Base-by-base conservation (phyloP, 2,113 vertebrate species). In the Myotis yumanensis region DNA sequence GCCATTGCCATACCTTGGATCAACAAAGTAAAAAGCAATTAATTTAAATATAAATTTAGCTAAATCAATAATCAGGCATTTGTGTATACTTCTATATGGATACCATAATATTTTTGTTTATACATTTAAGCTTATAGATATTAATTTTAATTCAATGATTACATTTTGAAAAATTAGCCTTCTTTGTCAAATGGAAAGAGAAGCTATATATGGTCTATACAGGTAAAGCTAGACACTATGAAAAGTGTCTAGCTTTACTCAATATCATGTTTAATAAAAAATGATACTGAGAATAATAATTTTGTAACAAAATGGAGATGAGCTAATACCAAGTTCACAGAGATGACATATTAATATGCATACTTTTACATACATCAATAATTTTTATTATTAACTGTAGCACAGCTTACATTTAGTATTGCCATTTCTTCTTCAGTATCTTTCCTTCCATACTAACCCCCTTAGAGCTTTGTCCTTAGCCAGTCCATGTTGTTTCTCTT, bases 101-200 rank as follows among this genome's bases (percentile, higher is more conserved):
- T 3, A 25, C 3, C 82, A 66, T 69, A 68, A 48, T 3, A 35
- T 72, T 66, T 96, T 68, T 72, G 23, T 71, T 87, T 68, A 25
- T 91, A 64, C 73, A 80, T 93, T 83, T 37, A 89, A 52, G 16
- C 3, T 91, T 83, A 79, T 51, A 86, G 14, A n/a, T 92, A 46
- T 66, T 84, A 52, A 12, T 86, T 92, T 89, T 64, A 51, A 51
- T 11, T 52, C 11, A 86, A 10, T 37, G 14, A 86, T 91, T 51
- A 69, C 11, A 71, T 62, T 94, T 86, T 75, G 18, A 82, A 92
- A 87, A 91, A 59, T 4, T 77, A 28, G 5, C 75, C 23, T 54
- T 77, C 7, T 51, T 46, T 66, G 12, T 79, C 35, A 84, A 66
- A 79, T 52, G 9, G 46, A 89, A 89, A 93, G 48, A 73, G 5